Evolutionary conservation across 2,113 vertebrate species (phyloP).

Genomic region (Rutilus rutilus): DNA sequence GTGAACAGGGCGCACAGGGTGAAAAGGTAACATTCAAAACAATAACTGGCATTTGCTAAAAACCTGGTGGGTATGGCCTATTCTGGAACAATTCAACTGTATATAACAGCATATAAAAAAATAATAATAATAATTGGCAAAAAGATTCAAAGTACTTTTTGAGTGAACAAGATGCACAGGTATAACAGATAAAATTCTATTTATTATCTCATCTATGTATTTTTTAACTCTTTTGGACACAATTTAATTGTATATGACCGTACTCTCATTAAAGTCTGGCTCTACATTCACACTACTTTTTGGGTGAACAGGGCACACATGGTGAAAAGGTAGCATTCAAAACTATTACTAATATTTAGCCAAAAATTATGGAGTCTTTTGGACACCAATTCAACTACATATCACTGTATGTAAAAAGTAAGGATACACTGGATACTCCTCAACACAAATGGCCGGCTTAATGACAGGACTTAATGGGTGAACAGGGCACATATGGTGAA

Average conservation of each 20-base stretch:
- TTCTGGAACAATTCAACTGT: too few species aligned
- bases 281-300: background rate
- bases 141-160: too few species aligned
- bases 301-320: background rate
- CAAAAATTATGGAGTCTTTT: background rate
- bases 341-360: background rate
- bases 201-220: too few species aligned
- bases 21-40: background rate
- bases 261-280: background rate
- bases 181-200: too few species aligned
- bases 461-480: background rate
- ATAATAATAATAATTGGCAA: too few species aligned
- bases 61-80: background rate
- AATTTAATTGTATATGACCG: background rate
- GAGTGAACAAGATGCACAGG: too few species aligned
- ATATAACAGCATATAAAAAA: too few species aligned
- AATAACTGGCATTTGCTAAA: background rate
- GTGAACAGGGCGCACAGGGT: background rate
- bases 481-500: background rate
- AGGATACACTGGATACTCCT: background rate
- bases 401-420: too few species aligned
- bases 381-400: background rate
- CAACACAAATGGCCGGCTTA: background rate
- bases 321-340: background rate
- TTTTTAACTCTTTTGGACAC: background rate